These are phyloP conservation scores for Galeopterus variegatus DNA, from an alignment of 2,113 vertebrate genomes.

Conservation along the genomic window DNA sequence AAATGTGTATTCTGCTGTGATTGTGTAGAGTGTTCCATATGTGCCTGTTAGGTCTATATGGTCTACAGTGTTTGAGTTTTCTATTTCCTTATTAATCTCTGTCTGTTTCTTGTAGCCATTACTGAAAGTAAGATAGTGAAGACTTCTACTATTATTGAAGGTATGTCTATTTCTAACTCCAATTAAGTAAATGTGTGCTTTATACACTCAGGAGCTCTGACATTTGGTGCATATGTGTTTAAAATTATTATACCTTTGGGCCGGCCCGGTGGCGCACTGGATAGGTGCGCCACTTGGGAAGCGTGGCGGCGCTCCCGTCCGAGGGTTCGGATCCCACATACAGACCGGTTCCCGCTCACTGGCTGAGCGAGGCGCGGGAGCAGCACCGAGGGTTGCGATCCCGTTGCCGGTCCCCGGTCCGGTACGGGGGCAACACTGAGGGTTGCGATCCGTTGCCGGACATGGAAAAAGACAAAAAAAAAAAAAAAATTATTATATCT, in stretches of 20 bases:
- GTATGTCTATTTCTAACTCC: not conserved
- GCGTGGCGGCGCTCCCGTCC: too few relatives aligned
- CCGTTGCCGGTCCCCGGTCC: too few relatives aligned
- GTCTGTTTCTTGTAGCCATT: not conserved
- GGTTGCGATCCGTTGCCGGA: too few relatives aligned
- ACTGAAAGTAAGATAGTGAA: not conserved
- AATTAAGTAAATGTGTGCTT: not conserved
- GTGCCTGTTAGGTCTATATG: not conserved
- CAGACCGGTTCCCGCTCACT: too few relatives aligned
- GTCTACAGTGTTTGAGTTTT: not conserved
- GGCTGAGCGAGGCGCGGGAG: too few relatives aligned
- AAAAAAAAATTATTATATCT: not conserved
- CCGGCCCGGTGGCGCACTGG: too few relatives aligned
- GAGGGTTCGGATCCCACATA: too few relatives aligned
- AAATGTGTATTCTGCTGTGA: not conserved
- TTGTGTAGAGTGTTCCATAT: not conserved
- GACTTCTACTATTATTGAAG: not conserved
- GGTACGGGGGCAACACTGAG: too few relatives aligned
- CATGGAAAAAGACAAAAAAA: too few relatives aligned
- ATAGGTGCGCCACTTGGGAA: too few relatives aligned
- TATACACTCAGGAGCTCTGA: not conserved
- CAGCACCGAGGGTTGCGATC: too few relatives aligned
- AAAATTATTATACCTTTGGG: not conserved
- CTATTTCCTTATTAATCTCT: not conserved
- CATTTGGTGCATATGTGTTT: not conserved